These are phyloP conservation scores for Dolichotis patagonum DNA, from an alignment of 2,113 vertebrate genomes.

Conservation along the genomic window DNA sequence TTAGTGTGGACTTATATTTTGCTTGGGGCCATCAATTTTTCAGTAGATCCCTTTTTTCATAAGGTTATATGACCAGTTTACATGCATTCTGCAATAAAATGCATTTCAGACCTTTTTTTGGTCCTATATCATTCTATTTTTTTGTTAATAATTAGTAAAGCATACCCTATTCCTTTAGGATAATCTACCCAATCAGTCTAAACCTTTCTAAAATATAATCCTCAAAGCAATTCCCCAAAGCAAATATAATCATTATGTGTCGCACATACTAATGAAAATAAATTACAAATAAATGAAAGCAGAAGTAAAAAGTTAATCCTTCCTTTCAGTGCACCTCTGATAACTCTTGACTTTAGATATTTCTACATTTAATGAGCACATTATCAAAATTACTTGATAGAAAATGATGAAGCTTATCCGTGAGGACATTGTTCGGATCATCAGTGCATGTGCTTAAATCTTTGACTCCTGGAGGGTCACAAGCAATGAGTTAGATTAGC, in stretches of 20 bases:
- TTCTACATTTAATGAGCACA: background rate
- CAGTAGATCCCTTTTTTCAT: background rate
- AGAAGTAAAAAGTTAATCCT: background rate
- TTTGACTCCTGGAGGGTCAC: background rate
- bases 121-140: background rate
- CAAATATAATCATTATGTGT: background rate
- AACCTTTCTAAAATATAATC: background rate
- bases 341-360: background rate
- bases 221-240: background rate
- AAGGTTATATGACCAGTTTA: background rate
- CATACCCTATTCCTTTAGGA: background rate
- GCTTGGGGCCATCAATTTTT: background rate
- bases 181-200: background rate
- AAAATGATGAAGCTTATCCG: background rate
- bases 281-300: background rate
- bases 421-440: background rate
- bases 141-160: background rate
- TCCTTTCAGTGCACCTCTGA: background rate
- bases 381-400: background rate
- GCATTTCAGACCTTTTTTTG: background rate
- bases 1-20: background rate
- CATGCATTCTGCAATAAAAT: background rate
- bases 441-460: background rate
- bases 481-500: background rate
- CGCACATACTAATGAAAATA: background rate